These are phyloP conservation scores for Punctoribates punctum DNA, from an alignment of 2,888 invertebrate species.

Conservation along the genomic window DNA sequence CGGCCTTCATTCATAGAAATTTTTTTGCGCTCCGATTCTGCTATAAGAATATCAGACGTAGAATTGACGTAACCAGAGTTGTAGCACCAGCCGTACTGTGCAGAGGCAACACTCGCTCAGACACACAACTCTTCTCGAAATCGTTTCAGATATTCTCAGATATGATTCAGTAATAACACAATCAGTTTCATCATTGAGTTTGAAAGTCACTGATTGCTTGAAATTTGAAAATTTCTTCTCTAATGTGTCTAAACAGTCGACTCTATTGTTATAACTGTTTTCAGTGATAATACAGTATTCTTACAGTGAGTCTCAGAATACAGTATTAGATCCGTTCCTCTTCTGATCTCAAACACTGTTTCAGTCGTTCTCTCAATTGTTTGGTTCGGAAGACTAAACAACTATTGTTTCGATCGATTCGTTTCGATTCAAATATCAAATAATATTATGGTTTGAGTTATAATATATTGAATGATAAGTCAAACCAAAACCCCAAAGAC, in stretches of 20 bases:
- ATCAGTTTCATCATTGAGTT: no score
- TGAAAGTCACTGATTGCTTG: no score
- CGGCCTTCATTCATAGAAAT: constrained; percentile 48
- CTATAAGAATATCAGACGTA: constrained; percentile 33
- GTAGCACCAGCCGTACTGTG: constrained; percentile 21
- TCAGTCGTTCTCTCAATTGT: no score
- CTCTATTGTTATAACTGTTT: no score
- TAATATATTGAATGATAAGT: constrained; percentile 8
- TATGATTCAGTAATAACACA: no score
- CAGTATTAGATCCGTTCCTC: no score
- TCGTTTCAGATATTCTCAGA: background rate
- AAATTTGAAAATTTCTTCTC: no score
- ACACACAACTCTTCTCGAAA: background rate
- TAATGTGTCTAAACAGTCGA: no score
- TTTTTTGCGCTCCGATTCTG: background rate
- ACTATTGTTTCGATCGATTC: background rate
- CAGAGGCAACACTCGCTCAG: background rate
- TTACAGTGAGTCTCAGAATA: no score
- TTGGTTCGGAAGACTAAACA: background rate
- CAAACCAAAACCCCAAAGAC: background rate
- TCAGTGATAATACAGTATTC: no score
- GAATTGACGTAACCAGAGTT: constrained; percentile 38
- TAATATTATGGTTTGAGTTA: no score
- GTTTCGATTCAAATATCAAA: background rate
- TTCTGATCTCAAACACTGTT: no score